Conservation (phyloP, 2,888 invertebrate species). For the Eristalis tenax region DNA sequence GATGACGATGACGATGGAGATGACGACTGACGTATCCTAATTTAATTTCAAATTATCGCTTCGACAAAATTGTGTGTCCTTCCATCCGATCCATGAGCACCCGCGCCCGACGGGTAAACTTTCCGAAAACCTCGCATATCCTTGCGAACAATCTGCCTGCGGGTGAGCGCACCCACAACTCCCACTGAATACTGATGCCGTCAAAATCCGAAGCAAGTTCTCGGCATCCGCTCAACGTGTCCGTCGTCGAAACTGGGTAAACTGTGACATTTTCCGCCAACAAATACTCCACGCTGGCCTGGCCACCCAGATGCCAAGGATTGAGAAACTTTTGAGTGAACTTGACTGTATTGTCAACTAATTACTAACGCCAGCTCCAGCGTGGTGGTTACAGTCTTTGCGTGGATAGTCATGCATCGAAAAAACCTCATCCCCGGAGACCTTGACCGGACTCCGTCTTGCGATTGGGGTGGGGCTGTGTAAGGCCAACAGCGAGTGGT, state of each 20-base stretch:
- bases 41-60: constrained; percentile 69
- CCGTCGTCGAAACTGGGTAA: constrained; percentile 45
- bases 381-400: background rate
- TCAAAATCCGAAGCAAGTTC: constrained; percentile 51
- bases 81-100: background rate
- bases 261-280: constrained; percentile 22
- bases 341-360: background rate
- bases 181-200: constrained; percentile 44
- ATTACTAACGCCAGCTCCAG: background rate
- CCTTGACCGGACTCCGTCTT: background rate
- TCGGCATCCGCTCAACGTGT: constrained; percentile 49
- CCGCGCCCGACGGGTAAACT: constrained; percentile 32
- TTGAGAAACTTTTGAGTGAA: background rate
- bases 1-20: constrained; percentile 4
- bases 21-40: constrained; percentile 46
- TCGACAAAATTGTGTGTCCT: constrained; percentile 35
- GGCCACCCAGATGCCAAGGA: background rate
- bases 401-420: background rate
- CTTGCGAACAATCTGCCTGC: constrained; percentile 60
- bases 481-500: background rate
- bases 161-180: constrained; percentile 9
- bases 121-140: constrained; percentile 49
- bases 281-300: constrained; percentile 7
- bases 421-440: background rate
- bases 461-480: background rate